Base-by-base conservation (phyloP, 2,797 vertebrate genomes). In the Phaenicophaeus curvirostris region DNA sequence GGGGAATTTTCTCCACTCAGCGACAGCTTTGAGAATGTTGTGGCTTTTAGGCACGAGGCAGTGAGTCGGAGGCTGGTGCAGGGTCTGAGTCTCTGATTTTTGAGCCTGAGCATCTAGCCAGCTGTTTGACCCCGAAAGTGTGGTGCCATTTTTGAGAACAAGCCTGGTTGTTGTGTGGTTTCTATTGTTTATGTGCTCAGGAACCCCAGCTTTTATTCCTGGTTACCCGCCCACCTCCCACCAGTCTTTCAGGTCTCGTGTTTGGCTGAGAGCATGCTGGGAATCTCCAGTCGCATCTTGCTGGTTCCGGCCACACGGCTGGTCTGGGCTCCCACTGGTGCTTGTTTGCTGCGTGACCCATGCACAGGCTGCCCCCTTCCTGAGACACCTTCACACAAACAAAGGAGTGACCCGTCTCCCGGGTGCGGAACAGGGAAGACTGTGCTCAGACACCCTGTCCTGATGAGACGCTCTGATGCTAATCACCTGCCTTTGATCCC, bases 401-500 rank as follows among this genome's bases (percentile, higher is more conserved):
- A 42, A 33, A 87, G 93, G 75, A 91, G 61, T 51, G 93, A 94
- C 75, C 91, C 8, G 15, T 27, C 58, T 92, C 59, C 19, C 4
- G 7, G 59, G 35, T 19, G 61, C 33, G 3, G 78, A 20, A 5
- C 50, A 10, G 46, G 42, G 39, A 75, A 54, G 78, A 89, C 67
- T 44, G 90, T 6, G 7, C 81, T 74, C 89, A 90, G 92, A 89
- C 89, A 86, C 55, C 48, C 46, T 6, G 62, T 84, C 79, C 93
- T 8, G 44, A 83, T 28, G 69, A 50, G 61, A 87, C 46, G 44
- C 44, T 39, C 75, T 66, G 83, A 94, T 92, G 78, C 69, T 93
- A 95, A 93, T 96, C 89, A 9, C 27, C 62, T 1, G 11, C 90
- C 93, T 96, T 95, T 95, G 95, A 95, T 95, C 92, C 13, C 0